Evolutionary conservation across 1,140 invertebrate species (phyloP).

Genomic region (Oryctes rhinoceros): DNA sequence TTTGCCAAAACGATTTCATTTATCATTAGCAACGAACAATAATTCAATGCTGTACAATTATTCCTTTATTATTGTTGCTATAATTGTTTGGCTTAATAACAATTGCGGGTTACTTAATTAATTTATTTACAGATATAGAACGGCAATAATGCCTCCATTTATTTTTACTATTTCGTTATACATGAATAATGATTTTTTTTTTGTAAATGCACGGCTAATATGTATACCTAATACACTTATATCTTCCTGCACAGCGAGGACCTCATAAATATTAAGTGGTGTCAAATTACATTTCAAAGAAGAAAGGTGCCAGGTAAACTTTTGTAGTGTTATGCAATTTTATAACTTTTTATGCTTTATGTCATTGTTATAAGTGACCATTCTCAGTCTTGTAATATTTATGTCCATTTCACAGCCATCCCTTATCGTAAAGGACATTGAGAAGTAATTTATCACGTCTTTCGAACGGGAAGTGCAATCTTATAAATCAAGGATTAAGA

Average conservation of each 20-base stretch:
- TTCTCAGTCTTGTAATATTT: neutral
- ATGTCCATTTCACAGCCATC: neutral
- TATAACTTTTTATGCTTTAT: neutral
- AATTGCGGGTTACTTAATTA: neutral
- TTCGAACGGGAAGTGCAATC: too few relatives aligned
- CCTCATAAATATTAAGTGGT: constrained; percentile 2
- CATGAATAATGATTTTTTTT: too few relatives aligned
- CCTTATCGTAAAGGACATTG: neutral
- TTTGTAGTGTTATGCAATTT: constrained; percentile 11
- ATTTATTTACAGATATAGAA: neutral
- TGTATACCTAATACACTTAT: neutral
- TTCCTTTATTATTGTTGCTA: neutral
- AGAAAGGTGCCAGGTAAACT: constrained; percentile 2
- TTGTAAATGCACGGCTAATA: too few relatives aligned
- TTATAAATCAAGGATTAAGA: too few relatives aligned
- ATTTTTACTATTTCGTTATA: too few relatives aligned
- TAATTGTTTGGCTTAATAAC: constrained; percentile 9
- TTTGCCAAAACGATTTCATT: neutral
- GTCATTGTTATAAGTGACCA: neutral
- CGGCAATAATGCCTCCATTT: too few relatives aligned
- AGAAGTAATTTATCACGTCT: neutral
- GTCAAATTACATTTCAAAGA: constrained; percentile 5
- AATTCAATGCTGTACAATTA: neutral
- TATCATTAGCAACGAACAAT: constrained; percentile 8
- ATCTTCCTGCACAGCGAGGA: neutral